Conservation (phyloP, 2,797 vertebrate genomes). For the Tauraco hartlaubi region DNA sequence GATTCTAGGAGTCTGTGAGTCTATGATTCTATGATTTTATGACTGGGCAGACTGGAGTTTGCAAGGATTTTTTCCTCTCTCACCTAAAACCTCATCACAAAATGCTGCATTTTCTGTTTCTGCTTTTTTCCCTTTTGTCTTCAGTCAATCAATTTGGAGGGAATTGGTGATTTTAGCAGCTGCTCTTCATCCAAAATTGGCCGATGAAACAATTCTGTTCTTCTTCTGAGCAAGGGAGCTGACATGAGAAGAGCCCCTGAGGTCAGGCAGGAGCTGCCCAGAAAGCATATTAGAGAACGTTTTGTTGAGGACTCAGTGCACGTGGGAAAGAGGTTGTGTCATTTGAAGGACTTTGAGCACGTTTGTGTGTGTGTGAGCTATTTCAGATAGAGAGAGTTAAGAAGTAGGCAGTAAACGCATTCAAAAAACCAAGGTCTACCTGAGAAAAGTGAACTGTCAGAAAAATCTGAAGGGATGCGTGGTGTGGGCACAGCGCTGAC, state of each 20-base stretch:
- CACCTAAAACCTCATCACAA: not conserved
- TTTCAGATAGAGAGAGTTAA: not conserved
- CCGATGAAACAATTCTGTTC: not conserved
- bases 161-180: not conserved
- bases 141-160: not conserved
- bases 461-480: not conserved
- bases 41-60: not conserved
- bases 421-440: not conserved
- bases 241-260: not conserved
- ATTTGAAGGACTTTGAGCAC: not conserved
- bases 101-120: not conserved
- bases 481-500: not conserved
- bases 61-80: not conserved
- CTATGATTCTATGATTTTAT: too few relatives aligned
- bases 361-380: not conserved
- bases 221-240: not conserved
- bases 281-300: accelerated
- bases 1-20: too few relatives aligned
- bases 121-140: not conserved
- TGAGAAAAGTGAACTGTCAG: not conserved
- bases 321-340: not conserved
- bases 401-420: not conserved
- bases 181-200: not conserved
- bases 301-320: not conserved
- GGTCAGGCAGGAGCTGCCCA: not conserved